Evolutionary conservation across 2,888 invertebrate species (phyloP).

Genomic region (Octonoba sinensis): DNA sequence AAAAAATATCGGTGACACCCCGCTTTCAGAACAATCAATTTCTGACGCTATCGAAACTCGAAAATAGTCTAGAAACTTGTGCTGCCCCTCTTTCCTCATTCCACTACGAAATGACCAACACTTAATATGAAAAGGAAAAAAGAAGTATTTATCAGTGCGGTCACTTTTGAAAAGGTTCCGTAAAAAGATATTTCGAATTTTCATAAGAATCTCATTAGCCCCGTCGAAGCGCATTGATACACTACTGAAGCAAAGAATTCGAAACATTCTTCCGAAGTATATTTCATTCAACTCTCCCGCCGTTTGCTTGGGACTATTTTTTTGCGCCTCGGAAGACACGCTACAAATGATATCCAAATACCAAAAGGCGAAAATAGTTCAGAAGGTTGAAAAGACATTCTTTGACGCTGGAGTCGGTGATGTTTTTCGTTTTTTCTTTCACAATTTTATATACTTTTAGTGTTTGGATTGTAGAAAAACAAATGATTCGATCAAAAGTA

Average conservation of each 20-base stretch:
- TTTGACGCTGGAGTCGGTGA: constrained; percentile 13
- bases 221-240: constrained; percentile 24
- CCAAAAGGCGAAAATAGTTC: constrained; percentile 27
- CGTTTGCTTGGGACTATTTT: constrained; percentile 1
- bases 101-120: background rate
- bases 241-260: constrained; percentile 33
- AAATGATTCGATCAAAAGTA: background rate
- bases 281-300: constrained; percentile 34
- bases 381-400: constrained; percentile 53
- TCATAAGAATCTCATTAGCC: constrained; percentile 62
- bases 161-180: too few species aligned
- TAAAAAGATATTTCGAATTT: constrained; percentile 18
- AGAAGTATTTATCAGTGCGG: background rate
- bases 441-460: background rate
- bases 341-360: constrained; percentile 24
- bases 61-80: too few species aligned
- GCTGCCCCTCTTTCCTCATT: background rate
- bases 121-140: background rate
- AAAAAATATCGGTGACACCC: too few species aligned
- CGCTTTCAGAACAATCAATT: background rate
- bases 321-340: constrained; percentile 5
- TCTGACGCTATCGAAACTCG: background rate
- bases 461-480: background rate
- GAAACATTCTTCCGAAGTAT: constrained; percentile 47
- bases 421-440: constrained; percentile 1